phyloP scores from a whole-genome alignment of 2,888 invertebrate species.

The Meloe dianella region DNA sequence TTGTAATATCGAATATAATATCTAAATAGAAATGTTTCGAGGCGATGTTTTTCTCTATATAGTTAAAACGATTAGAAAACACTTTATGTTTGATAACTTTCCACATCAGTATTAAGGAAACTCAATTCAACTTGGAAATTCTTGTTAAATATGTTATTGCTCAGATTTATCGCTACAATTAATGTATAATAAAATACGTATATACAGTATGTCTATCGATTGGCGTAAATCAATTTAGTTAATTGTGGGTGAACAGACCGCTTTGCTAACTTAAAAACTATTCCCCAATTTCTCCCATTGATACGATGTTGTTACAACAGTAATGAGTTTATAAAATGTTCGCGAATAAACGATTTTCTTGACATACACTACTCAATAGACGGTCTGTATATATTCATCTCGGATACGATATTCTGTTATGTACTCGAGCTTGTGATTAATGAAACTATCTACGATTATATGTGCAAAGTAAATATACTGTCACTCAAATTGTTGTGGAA shows the following conservation, averaged over 20 bases:
- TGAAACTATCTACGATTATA: conserved; percentile 13
- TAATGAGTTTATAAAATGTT: no score
- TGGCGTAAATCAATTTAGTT: no score
- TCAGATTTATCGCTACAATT: background rate
- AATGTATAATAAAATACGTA: conserved; percentile 6
- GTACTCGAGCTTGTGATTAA: conserved; percentile 14
- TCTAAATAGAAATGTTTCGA: background rate
- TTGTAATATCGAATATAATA: background rate
- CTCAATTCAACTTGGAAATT: background rate
- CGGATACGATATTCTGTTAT: conserved; percentile 2
- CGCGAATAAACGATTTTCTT: no score
- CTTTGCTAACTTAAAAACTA: no score
- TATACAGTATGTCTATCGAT: no score
- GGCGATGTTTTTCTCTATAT: background rate
- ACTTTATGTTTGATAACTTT: background rate
- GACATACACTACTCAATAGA: background rate
- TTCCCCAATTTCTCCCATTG: no score
- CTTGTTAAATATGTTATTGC: conserved; percentile 16
- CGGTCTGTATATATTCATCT: background rate
- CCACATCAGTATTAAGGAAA: background rate
- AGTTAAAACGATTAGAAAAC: background rate
- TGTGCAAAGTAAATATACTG: conserved; percentile 10
- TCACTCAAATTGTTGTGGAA: background rate
- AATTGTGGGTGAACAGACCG: no score
- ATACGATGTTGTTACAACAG: no score